Evolutionary conservation across 2,113 vertebrate species (phyloP).

Genomic region (Cathartes aura): DNA sequence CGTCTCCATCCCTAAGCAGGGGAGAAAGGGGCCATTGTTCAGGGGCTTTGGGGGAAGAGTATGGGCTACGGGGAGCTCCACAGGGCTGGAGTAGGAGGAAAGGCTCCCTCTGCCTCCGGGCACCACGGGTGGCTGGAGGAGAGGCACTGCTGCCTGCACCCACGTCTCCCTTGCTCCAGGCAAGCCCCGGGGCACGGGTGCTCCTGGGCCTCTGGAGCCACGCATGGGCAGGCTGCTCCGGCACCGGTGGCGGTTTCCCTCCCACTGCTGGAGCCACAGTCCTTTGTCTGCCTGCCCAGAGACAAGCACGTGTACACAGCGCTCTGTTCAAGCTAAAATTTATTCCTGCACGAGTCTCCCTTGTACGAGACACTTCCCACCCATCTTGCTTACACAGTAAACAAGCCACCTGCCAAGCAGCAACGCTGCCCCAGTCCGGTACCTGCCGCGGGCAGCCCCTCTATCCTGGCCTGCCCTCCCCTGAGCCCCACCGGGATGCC

Average conservation of each 20-base stretch:
- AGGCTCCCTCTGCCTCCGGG: not conserved
- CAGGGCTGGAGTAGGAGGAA: not conserved
- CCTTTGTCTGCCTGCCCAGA: rapidly evolving
- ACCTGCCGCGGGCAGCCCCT: not conserved
- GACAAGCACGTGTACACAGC: not conserved
- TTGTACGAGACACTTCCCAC: slow-evolving; percentile 58
- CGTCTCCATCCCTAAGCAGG: not conserved
- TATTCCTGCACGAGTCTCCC: slow-evolving; percentile 77
- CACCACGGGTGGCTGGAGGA: not conserved
- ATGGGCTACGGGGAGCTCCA: not conserved
- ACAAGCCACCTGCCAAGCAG: slow-evolving; percentile 68
- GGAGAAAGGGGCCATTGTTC: slow-evolving; percentile 57
- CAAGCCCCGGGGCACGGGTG: rapidly evolving
- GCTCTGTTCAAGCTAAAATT: slow-evolving; percentile 67
- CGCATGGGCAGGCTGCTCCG: rapidly evolving
- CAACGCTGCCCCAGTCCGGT: not conserved
- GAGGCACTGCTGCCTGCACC: not conserved
- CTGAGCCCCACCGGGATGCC: not conserved
- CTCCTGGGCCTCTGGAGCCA: not conserved
- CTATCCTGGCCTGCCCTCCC: not conserved
- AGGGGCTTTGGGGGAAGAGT: not conserved
- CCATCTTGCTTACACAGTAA: slow-evolving; percentile 83
- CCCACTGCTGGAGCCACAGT: not conserved
- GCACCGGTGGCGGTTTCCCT: rapidly evolving
- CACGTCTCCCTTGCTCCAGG: not conserved